phyloP scores from a whole-genome alignment of 2,797 vertebrate genomes.

The Halcyon leucocephala region DNA sequence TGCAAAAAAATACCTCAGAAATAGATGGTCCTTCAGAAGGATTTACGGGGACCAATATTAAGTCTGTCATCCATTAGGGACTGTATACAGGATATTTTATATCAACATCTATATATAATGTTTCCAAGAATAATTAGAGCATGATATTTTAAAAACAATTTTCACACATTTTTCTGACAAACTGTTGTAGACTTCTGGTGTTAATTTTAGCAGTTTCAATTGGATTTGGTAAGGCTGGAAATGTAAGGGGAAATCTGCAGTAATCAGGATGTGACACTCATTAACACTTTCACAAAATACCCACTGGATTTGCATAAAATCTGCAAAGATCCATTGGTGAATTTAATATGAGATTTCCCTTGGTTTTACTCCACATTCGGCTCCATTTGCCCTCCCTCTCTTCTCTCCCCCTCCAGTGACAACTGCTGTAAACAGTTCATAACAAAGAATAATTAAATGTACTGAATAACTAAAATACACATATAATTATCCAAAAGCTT shows the following conservation, averaged over 20 bases:
- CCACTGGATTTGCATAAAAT: constrained; percentile 57
- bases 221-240: constrained; percentile 24
- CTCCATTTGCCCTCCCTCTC: neutral
- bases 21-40: neutral
- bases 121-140: constrained; percentile 18
- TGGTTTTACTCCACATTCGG: constrained; percentile 50
- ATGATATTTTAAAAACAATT: neutral
- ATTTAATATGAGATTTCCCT: constrained; percentile 42
- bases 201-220: constrained; percentile 47
- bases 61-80: neutral
- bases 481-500: constrained; percentile 61
- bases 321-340: constrained; percentile 22
- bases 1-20: neutral
- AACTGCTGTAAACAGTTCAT: constrained; percentile 29
- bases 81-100: neutral
- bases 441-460: constrained; percentile 71
- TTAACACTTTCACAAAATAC: constrained; percentile 58
- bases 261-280: constrained; percentile 53
- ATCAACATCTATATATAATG: neutral
- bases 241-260: constrained; percentile 33
- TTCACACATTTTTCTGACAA: constrained; percentile 16
- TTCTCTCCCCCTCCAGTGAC: neutral
- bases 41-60: neutral
- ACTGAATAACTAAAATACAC: constrained; percentile 60
- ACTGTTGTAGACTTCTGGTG: neutral